Evolutionary conservation across 2,888 invertebrate species (phyloP).

Genomic region (Tineola bisselliella): DNA sequence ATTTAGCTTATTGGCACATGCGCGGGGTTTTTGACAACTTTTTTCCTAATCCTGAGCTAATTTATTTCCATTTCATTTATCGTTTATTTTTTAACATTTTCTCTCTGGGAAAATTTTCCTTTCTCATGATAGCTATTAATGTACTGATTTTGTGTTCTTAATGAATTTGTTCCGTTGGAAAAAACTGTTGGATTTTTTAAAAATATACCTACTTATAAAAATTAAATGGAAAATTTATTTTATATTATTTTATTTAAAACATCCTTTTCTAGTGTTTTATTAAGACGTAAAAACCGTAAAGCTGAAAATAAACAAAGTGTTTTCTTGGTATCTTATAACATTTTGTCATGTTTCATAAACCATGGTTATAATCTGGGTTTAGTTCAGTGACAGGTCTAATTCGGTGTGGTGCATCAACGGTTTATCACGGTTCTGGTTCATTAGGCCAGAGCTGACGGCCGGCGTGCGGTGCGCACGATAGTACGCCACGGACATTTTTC

Average conservation of each 20-base stretch:
- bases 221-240: background rate
- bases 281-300: too few species aligned
- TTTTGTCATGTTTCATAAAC: background rate
- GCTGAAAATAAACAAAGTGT: too few species aligned
- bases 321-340: background rate
- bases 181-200: background rate
- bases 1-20: constrained; percentile 62
- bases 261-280: too few species aligned
- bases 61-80: constrained; percentile 51
- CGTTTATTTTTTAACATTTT: constrained; percentile 26
- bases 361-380: background rate
- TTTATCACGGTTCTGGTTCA: constrained; percentile 61
- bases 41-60: constrained; percentile 34
- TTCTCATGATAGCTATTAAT: background rate
- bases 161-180: background rate
- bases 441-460: constrained; percentile 30
- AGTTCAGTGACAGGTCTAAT: constrained; percentile 5
- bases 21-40: constrained; percentile 58
- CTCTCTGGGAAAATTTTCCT: constrained; percentile 2
- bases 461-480: constrained; percentile 23
- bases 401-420: constrained; percentile 20
- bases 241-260: too few species aligned
- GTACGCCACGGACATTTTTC: constrained; percentile 52
- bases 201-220: background rate
- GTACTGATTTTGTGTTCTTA: background rate